phyloP scores from a whole-genome alignment of 2,888 invertebrate genomes.

The Callyntrura sp. region DNA sequence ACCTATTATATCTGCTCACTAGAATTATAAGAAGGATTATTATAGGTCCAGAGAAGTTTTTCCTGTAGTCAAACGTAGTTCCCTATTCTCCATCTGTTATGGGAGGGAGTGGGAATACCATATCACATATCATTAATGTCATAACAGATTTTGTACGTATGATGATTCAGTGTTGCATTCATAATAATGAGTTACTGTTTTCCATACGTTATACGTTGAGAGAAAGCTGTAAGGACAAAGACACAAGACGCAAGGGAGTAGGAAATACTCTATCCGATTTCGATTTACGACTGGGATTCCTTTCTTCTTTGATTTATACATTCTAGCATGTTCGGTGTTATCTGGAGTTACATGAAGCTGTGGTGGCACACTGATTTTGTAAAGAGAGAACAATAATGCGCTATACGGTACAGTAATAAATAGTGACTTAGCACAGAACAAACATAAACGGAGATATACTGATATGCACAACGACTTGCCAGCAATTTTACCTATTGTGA shows the following conservation, averaged over 20 bases:
- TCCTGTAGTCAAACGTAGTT: too few species aligned
- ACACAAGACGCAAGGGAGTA: neutral
- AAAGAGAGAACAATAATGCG: neutral
- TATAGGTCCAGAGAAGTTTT: neutral
- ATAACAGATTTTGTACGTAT: conserved; percentile 54
- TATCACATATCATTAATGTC: neutral
- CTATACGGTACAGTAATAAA: neutral
- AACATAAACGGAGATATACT: too few species aligned
- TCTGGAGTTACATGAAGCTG: too few species aligned
- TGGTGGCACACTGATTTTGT: neutral
- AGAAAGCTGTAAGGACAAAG: neutral
- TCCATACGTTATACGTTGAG: too few species aligned
- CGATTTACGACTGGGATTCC: too few species aligned
- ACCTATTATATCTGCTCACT: neutral
- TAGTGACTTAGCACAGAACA: too few species aligned
- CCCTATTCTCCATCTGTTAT: neutral
- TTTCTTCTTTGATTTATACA: too few species aligned
- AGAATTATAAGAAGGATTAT: neutral
- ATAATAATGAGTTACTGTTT: neutral
- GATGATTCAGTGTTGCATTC: neutral
- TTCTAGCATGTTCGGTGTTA: too few species aligned
- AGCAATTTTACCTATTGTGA: too few species aligned
- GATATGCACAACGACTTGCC: neutral
- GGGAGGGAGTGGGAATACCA: neutral
- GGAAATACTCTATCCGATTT: neutral